A percentile compares a stretch with the other conserved stretches of the same genome.
These are phyloP conservation scores for Colaptes auratus DNA, from an alignment of 2,113 vertebrate genomes.

Conservation along the genomic window DNA sequence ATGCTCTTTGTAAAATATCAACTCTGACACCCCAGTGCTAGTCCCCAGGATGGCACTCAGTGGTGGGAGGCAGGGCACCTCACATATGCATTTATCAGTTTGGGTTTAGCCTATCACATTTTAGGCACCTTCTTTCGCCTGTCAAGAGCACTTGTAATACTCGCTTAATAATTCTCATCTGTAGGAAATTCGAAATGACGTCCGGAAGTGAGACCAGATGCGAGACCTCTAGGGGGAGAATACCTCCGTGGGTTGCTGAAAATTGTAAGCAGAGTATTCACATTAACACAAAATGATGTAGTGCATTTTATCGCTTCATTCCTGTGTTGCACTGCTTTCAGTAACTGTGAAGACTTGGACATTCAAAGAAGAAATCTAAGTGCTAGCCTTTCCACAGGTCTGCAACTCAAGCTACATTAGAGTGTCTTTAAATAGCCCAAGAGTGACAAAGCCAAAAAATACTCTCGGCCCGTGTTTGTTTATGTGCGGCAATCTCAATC, in stretches of 20 bases:
- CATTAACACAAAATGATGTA: neutral
- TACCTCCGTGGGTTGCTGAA: neutral
- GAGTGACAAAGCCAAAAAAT: neutral
- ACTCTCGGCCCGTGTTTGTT: neutral
- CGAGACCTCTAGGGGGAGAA: neutral
- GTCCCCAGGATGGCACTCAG: neutral
- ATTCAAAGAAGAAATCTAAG: neutral
- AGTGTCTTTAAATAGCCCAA: constrained; percentile 21
- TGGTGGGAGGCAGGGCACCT: neutral
- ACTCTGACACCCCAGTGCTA: neutral
- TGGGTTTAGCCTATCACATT: neutral
- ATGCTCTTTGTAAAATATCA: accelerated
- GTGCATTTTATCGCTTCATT: neutral
- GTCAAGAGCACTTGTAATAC: neutral
- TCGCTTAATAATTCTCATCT: neutral
- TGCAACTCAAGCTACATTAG: neutral
- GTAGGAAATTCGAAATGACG: neutral
- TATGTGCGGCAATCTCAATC: constrained; percentile 43
- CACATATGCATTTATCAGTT: neutral
- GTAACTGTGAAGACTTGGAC: accelerated
- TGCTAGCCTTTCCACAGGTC: neutral
- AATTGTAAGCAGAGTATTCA: neutral
- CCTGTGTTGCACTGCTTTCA: neutral
- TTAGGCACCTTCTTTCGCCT: accelerated
- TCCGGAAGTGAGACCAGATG: neutral